Conservation (phyloP, 2,888 invertebrate genomes). For the Diadegma fenestrale region DNA sequence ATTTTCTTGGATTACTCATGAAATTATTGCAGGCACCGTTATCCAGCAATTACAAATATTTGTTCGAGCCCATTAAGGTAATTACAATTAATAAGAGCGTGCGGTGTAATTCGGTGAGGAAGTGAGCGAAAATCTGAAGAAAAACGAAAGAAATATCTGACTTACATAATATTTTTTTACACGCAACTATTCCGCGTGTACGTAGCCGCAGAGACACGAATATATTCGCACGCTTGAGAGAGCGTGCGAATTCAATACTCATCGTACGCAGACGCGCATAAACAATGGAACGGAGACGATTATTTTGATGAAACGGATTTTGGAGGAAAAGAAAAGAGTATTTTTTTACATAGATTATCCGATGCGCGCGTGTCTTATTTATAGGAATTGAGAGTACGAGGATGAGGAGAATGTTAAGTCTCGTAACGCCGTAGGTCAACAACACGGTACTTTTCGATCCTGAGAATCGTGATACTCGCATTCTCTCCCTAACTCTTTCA, state of each 20-base stretch:
- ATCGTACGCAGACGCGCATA: not conserved
- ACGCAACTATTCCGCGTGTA: not conserved
- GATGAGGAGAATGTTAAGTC: constrained; percentile 38
- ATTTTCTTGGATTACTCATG: not conserved
- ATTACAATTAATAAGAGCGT: not conserved
- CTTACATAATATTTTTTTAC: constrained; percentile 1
- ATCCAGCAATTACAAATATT: not conserved
- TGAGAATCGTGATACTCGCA: constrained; percentile 55
- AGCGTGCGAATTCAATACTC: constrained; percentile 27
- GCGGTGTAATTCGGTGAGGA: not conserved
- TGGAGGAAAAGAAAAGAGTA: not conserved
- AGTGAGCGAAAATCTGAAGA: not conserved
- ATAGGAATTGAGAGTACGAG: constrained; percentile 3
- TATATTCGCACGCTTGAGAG: constrained; percentile 54
- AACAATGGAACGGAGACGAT: constrained; percentile 28
- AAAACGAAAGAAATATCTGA: not conserved
- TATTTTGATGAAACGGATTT: constrained; percentile 5
- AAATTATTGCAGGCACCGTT: not conserved
- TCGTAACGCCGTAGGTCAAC: constrained; percentile 57
- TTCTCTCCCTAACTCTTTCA: constrained; percentile 26
- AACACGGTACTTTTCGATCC: constrained; percentile 61
- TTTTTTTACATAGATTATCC: not conserved
- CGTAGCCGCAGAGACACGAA: constrained; percentile 41
- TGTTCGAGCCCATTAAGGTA: not conserved
- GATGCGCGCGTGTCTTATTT: not conserved